phyloP scores from a whole-genome alignment of 1,140 invertebrate species.

The Mactra quadrangularis region DNA sequence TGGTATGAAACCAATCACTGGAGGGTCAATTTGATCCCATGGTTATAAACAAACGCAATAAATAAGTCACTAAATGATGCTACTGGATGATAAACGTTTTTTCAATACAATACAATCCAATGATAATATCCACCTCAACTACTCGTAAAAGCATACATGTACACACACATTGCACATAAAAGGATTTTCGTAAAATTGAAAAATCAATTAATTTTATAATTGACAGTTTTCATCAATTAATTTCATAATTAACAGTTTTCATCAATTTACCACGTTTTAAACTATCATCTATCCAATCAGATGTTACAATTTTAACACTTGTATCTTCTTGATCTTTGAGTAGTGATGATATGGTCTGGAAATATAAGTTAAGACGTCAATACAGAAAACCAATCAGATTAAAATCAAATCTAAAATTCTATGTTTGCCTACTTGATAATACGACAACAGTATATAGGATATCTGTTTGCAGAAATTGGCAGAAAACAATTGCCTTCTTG shows the following conservation, averaged over 20 bases:
- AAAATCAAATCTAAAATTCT: no score
- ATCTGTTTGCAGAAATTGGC: no score
- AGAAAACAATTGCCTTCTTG: no score
- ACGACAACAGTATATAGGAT: no score
- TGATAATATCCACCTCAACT: background rate
- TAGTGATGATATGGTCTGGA: conserved; percentile 61
- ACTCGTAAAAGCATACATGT: background rate
- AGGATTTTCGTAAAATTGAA: no score
- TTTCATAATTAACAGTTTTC: conserved; percentile 58
- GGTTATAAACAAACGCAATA: background rate
- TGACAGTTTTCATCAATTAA: conserved; percentile 7
- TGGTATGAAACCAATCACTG: no score
- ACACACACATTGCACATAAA: background rate
- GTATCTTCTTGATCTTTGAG: conserved; percentile 26
- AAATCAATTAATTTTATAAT: background rate
- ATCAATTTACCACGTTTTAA: conserved; percentile 58
- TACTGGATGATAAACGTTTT: background rate
- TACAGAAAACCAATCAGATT: no score
- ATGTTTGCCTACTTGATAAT: no score
- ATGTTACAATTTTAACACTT: conserved; percentile 59
- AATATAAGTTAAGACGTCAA: no score
- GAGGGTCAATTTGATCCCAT: no score
- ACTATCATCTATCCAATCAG: conserved; percentile 69
- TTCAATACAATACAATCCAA: background rate
- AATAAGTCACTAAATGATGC: background rate